Evolutionary conservation across 37 sponge, comb jelly and placozoan genomes (phyloP).

Genomic region (Ianthella basta): DNA sequence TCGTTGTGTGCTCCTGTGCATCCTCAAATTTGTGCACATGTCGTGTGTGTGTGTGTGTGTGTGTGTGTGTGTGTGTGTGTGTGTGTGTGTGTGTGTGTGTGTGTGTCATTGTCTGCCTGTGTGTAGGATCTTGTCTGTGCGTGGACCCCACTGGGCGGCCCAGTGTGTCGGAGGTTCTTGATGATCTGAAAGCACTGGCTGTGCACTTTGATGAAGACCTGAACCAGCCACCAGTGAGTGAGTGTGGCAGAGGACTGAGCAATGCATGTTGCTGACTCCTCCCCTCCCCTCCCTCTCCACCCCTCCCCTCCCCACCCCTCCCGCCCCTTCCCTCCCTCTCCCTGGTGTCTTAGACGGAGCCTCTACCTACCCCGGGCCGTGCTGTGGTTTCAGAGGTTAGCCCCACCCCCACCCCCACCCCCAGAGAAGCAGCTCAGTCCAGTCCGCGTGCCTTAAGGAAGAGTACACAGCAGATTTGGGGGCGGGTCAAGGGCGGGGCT

Average conservation of each 20-base stretch:
- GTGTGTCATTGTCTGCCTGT: neutral
- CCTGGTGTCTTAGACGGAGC: neutral
- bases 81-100: neutral
- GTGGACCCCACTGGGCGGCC: slow-evolving; percentile 65
- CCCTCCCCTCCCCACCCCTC: too few species aligned
- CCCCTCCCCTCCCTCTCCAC: too few species aligned
- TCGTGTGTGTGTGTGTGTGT: neutral
- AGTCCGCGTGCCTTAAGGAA: neutral
- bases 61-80: too few species aligned
- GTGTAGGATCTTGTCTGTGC: slow-evolving; percentile 59
- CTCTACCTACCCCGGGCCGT: too few species aligned
- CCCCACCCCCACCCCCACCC: too few species aligned
- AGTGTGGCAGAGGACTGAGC: too few species aligned
- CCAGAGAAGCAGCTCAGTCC: neutral
- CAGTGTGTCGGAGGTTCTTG: slow-evolving; percentile 49
- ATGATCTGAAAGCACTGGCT: slow-evolving; percentile 64
- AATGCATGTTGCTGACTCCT: too few species aligned
- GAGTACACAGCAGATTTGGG: slow-evolving; percentile 70
- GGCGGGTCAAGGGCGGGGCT: slow-evolving; percentile 82
- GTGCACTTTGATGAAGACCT: slow-evolving; percentile 60
- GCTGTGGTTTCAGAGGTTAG: too few species aligned
- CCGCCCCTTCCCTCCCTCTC: slow-evolving; percentile 36
- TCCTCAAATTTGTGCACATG: neutral
- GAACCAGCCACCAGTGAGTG: too few species aligned
- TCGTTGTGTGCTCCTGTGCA: too few species aligned